phyloP scores from a whole-genome alignment of 2,888 invertebrate genomes.

The Fragum sueziense region DNA sequence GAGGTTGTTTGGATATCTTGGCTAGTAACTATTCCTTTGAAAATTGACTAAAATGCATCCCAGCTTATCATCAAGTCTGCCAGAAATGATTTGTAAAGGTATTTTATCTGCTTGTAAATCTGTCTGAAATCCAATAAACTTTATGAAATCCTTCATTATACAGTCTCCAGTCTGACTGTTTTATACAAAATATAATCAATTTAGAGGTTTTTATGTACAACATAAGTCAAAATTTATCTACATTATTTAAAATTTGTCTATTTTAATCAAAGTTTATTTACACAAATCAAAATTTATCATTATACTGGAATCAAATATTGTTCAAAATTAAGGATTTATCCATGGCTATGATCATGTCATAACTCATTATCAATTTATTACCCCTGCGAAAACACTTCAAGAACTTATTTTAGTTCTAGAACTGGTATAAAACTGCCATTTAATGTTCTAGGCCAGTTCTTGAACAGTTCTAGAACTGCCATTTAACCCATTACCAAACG shows the following conservation, averaged over 20 bases:
- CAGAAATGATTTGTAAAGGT: background rate
- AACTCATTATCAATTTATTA: background rate
- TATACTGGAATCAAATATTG: background rate
- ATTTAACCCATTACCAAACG: too few relatives aligned
- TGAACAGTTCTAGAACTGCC: too few relatives aligned
- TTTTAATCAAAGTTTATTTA: too few relatives aligned
- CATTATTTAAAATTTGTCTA: too few relatives aligned
- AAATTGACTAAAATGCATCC: background rate
- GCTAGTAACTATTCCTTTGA: background rate
- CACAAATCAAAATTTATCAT: too few relatives aligned
- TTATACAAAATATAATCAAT: background rate
- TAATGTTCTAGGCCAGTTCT: too few relatives aligned
- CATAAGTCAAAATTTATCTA: background rate
- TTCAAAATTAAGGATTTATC: background rate
- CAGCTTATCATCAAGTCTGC: background rate
- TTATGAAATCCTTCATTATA: background rate
- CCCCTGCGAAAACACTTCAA: too few relatives aligned
- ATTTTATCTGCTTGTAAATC: background rate
- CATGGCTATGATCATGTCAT: background rate
- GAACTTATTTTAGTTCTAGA: too few relatives aligned
- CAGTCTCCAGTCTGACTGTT: background rate
- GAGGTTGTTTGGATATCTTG: too few relatives aligned
- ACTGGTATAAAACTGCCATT: too few relatives aligned
- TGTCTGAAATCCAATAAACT: background rate
- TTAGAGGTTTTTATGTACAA: background rate